These are phyloP conservation scores for Schizopygopsis malacanthus DNA, from an alignment of 2,797 vertebrate species.

Conservation along the genomic window DNA sequence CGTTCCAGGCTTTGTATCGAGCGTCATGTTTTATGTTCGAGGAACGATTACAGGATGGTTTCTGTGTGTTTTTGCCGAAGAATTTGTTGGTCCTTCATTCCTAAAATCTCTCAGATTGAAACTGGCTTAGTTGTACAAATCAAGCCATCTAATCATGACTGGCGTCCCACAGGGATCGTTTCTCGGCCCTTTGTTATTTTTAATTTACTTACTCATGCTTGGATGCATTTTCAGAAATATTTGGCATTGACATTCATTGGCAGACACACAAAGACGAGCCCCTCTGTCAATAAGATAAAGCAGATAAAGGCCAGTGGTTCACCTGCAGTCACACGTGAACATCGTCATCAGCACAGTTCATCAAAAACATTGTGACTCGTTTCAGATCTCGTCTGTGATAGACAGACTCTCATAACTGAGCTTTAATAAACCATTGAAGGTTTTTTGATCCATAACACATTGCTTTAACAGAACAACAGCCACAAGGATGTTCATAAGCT, in stretches of 20 bases:
- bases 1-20: not conserved
- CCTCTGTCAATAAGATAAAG: not conserved
- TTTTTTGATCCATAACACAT: not conserved
- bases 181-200: not conserved
- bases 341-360: not conserved
- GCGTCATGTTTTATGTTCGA: no score
- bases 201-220: not conserved
- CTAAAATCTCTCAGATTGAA: not conserved
- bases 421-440: not conserved
- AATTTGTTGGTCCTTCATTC: not conserved
- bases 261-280: not conserved
- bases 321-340: not conserved
- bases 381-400: not conserved
- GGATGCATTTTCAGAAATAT: not conserved
- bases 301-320: not conserved
- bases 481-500: not conserved
- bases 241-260: not conserved
- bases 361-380: not conserved
- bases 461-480: not conserved
- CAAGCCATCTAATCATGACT: not conserved
- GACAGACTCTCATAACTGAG: not conserved
- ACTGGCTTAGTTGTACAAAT: not conserved
- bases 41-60: not conserved
- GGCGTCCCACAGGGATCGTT: not conserved
- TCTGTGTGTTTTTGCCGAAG: not conserved